These are phyloP conservation scores for Lycopodina hypogea DNA, from an alignment of 37 sponge, comb jelly and placozoan species.

Conservation along the genomic window DNA sequence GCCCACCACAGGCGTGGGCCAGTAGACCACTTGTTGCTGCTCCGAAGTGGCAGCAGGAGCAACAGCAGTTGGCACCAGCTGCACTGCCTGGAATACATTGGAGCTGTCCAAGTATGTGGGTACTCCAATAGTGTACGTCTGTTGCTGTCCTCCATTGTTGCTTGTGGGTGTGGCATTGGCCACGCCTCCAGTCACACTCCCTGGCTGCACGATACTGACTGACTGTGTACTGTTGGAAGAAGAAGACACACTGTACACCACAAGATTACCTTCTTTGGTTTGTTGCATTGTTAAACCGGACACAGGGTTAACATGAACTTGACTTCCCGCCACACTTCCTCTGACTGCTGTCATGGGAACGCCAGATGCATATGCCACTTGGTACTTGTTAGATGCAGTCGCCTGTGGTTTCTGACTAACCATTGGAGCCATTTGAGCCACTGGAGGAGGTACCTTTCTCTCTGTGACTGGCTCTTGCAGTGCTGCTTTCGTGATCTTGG, in stretches of 20 bases:
- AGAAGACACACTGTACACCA: conserved; percentile 15
- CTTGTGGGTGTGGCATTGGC: not conserved
- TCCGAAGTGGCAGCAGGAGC: not conserved
- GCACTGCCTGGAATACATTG: conserved; percentile 1
- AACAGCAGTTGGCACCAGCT: conserved; percentile 10
- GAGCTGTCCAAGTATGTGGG: conserved; percentile 19
- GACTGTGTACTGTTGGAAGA: not conserved
- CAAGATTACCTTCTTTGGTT: conserved; percentile 23
- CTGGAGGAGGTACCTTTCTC: not conserved
- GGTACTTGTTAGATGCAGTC: not conserved
- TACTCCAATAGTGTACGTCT: conserved; percentile 16
- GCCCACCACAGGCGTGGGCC: conserved; percentile 16
- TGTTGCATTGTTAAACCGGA: conserved; percentile 17
- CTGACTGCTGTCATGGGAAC: not conserved
- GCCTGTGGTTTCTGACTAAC: not conserved
- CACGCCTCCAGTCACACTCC: too few species aligned
- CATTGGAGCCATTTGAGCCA: not conserved
- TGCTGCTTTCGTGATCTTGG: not conserved
- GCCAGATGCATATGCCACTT: not conserved
- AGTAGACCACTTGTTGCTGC: conserved; percentile 29
- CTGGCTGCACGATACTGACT: not conserved
- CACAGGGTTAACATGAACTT: conserved; percentile 11
- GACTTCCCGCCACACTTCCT: not conserved
- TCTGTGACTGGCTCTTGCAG: not conserved
- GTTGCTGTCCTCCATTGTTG: not conserved